These are phyloP conservation scores for Falco novaeseelandiae DNA, from an alignment of 2,797 vertebrate genomes.

Conservation along the genomic window DNA sequence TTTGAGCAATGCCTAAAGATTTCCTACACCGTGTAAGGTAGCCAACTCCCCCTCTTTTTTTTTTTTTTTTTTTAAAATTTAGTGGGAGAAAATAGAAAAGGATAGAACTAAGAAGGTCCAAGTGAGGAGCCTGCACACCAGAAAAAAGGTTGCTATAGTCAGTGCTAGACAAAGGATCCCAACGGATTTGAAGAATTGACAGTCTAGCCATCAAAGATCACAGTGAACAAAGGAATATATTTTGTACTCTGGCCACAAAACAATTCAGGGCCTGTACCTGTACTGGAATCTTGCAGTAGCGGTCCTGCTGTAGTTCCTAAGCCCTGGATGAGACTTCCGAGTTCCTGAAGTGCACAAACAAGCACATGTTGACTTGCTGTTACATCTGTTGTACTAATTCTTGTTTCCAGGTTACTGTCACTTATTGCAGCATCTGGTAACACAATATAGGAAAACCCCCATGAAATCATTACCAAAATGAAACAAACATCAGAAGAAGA, in stretches of 20 bases:
- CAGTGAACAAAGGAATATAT: not conserved
- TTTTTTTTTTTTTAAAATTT: not conserved
- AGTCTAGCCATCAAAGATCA: not conserved
- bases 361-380: conserved; percentile 84
- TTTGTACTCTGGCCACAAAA: not conserved
- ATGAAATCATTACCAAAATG: conserved; percentile 26
- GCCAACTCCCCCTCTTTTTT: not conserved
- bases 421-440: conserved; percentile 79
- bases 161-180: not conserved
- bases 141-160: not conserved
- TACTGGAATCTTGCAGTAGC: conserved; percentile 85
- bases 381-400: conserved; percentile 75
- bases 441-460: not conserved
- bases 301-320: conserved; percentile 87
- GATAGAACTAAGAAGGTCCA: not conserved
- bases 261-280: conserved; percentile 76
- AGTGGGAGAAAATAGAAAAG: not conserved
- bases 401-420: conserved; percentile 85
- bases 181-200: not conserved
- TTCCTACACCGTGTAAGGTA: not conserved
- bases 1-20: not conserved
- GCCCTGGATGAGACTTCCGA: conserved; percentile 83
- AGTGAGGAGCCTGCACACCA: not conserved
- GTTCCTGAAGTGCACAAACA: conserved; percentile 88
- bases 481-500: not conserved